phyloP scores from a whole-genome alignment of 2,888 invertebrate genomes.

The Brachylomia viminalis region DNA sequence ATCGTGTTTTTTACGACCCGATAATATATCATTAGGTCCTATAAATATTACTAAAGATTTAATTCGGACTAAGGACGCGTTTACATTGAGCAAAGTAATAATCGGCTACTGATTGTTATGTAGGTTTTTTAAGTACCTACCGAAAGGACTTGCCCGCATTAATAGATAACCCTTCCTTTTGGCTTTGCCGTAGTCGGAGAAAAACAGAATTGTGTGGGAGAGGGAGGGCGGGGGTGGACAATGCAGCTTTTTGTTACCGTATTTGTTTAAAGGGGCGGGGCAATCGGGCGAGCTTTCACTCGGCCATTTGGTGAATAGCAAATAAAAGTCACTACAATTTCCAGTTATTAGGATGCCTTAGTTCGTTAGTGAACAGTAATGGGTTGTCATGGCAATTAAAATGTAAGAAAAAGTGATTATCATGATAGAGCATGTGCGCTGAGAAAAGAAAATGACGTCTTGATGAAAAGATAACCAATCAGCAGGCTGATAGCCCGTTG shows the following conservation, averaged over 20 bases:
- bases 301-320: neutral
- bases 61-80: conserved; percentile 50
- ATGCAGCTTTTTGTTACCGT: neutral
- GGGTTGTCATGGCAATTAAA: neutral
- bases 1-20: conserved; percentile 24
- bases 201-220: neutral
- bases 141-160: neutral
- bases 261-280: neutral
- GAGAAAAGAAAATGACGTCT: neutral
- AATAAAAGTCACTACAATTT: neutral
- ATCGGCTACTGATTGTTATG: conserved; percentile 40
- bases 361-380: neutral
- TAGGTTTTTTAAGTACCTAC: neutral
- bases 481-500: neutral
- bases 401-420: neutral
- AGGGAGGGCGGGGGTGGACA: neutral
- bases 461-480: neutral
- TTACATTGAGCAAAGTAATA: conserved; percentile 1
- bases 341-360: neutral
- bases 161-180: neutral
- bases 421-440: neutral
- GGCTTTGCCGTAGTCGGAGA: too few relatives aligned
- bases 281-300: too few relatives aligned
- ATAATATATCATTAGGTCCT: conserved; percentile 18
- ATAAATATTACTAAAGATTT: conserved; percentile 43